These are phyloP conservation scores for Bombus soroeensis DNA, from an alignment of 1,140 invertebrate species.

Conservation along the genomic window DNA sequence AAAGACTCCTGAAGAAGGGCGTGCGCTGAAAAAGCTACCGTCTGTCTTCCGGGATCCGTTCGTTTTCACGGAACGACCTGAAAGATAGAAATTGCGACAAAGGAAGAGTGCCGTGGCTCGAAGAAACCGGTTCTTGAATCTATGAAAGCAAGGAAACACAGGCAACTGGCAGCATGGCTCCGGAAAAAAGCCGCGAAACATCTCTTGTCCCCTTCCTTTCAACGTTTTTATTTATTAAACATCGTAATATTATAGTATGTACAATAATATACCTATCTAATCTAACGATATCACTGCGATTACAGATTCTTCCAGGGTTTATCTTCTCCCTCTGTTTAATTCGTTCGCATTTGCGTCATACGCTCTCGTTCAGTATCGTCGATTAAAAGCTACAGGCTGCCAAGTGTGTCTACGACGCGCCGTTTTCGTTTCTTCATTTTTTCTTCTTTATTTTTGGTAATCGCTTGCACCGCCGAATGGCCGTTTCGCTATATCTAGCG, in stretches of 20 bases:
- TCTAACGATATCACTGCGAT: constrained; percentile 76
- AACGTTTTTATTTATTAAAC: constrained; percentile 77
- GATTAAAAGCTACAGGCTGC: constrained; percentile 52
- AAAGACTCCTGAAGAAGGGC: constrained; percentile 2
- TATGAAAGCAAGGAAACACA: neutral
- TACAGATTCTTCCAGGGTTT: constrained; percentile 60
- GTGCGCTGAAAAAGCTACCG: constrained; percentile 21
- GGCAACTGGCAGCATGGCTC: neutral
- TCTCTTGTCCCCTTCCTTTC: constrained; percentile 48
- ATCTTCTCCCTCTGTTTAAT: constrained; percentile 19
- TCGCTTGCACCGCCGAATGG: neutral
- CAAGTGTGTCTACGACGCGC: constrained; percentile 32
- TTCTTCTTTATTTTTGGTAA: neutral
- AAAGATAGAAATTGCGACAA: constrained; percentile 56
- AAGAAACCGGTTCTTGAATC: neutral
- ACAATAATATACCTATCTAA: constrained; percentile 78
- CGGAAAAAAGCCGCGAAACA: constrained; percentile 32
- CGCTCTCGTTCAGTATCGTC: constrained; percentile 49
- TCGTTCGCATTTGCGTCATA: constrained; percentile 5
- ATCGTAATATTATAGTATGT: constrained; percentile 74
- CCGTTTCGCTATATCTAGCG: neutral
- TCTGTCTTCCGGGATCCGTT: constrained; percentile 50
- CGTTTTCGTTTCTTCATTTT: neutral
- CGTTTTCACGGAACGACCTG: constrained; percentile 49
- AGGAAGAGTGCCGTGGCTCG: constrained; percentile 5